A percentile compares a stretch with the other conserved stretches of the same genome.
Evolutionary conservation across 2,797 vertebrate species (phyloP).

Genomic region (Eulemur albifrons): DNA sequence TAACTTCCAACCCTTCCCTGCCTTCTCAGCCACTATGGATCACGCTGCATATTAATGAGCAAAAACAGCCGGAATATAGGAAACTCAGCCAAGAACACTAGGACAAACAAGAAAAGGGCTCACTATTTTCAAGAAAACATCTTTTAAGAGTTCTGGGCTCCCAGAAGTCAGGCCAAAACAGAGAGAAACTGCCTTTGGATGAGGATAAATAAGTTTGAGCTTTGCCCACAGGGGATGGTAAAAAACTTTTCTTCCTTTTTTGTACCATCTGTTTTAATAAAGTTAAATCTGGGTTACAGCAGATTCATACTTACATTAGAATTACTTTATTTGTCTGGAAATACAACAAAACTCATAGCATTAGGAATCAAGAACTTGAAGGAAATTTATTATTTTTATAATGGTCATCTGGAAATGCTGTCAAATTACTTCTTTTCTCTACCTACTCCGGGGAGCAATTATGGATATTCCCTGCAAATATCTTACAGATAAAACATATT

Average conservation of each 20-base stretch:
- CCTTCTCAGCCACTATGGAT: conserved; percentile 28
- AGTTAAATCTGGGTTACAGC: conserved; percentile 62
- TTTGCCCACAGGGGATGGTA: conserved; percentile 40
- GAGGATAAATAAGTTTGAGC: conserved; percentile 64
- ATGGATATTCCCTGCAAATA: conserved; percentile 30
- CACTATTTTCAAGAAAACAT: conserved; percentile 77
- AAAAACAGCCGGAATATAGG: conserved; percentile 34
- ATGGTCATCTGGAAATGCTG: conserved; percentile 55
- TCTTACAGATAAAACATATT: conserved; percentile 48
- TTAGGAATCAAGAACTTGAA: conserved; percentile 19
- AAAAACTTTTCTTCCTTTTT: conserved; percentile 61
- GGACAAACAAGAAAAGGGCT: conserved; percentile 74
- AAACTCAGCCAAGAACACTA: conserved; percentile 66
- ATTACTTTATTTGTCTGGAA: conserved; percentile 30
- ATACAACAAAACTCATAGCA: not conserved
- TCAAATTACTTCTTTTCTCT: conserved; percentile 29
- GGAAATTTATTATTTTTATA: conserved; percentile 6
- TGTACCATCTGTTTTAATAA: conserved; percentile 67
- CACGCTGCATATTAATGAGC: conserved; percentile 72
- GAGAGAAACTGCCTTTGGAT: conserved; percentile 70
- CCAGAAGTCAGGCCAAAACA: conserved; percentile 78
- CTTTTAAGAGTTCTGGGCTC: conserved; percentile 75
- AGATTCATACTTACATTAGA: not conserved
- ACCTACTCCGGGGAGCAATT: conserved; percentile 56
- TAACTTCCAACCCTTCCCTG: conserved; percentile 54